Conservation (phyloP, 2,888 invertebrate species). For the Nematopogon swammerdamellus region DNA sequence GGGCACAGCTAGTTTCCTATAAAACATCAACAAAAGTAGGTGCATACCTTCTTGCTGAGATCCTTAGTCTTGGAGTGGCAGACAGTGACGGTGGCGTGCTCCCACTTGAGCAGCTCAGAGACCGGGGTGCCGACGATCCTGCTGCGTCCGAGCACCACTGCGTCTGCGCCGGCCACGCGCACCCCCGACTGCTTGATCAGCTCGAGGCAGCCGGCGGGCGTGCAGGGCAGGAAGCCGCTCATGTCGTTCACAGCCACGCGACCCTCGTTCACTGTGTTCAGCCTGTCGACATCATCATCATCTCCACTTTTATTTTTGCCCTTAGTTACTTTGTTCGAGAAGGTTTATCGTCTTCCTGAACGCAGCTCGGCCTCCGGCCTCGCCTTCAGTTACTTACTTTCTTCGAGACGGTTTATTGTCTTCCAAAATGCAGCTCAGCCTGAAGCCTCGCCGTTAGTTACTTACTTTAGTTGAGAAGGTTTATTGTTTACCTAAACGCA, state of each 20-base stretch:
- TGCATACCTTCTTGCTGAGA: slow-evolving; percentile 65
- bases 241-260: slow-evolving; percentile 87
- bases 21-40: too few relatives aligned
- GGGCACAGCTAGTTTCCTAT: too few relatives aligned
- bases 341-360: too few relatives aligned
- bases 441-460: too few relatives aligned
- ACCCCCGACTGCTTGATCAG: slow-evolving; percentile 80
- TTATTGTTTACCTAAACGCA: too few relatives aligned
- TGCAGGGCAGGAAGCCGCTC: slow-evolving; percentile 91
- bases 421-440: too few relatives aligned
- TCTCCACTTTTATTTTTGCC: too few relatives aligned
- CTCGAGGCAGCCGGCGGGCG: slow-evolving; percentile 93
- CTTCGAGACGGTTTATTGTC: too few relatives aligned
- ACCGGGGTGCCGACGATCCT: slow-evolving; percentile 98
- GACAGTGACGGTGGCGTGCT: slow-evolving; percentile 94
- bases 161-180: slow-evolving; percentile 74
- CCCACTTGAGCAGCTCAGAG: slow-evolving; percentile 92
- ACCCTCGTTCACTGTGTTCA: slow-evolving; percentile 93
- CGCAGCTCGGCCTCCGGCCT: too few relatives aligned
- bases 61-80: slow-evolving; percentile 94
- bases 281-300: slow-evolving; percentile 36
- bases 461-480: too few relatives aligned
- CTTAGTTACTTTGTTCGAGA: too few relatives aligned
- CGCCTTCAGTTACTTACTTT: too few relatives aligned
- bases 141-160: slow-evolving; percentile 94